Percentiles rank a stretch among this genome's conserved stretches.
Evolutionary conservation across 2,888 invertebrate genomes (phyloP).

Genomic region (Clistopyga incitator): DNA sequence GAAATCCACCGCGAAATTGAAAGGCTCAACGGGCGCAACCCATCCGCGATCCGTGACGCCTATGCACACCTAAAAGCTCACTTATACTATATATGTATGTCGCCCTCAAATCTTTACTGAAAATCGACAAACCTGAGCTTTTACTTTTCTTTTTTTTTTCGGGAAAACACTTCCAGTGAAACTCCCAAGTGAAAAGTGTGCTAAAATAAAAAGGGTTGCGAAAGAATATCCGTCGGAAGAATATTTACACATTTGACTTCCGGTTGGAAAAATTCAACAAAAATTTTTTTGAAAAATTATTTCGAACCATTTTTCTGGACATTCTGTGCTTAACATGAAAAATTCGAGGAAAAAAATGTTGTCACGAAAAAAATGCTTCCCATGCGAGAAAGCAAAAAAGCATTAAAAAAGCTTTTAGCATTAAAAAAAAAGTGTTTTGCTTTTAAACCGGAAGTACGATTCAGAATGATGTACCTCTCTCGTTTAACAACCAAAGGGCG

Average conservation of each 20-base stretch:
- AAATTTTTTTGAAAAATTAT: no score
- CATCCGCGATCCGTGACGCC: conserved; percentile 47
- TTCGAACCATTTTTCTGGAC: no score
- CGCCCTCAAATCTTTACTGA: conserved; percentile 41
- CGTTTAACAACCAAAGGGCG: not conserved
- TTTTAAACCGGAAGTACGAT: not conserved
- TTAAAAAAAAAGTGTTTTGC: not conserved
- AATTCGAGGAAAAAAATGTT: no score
- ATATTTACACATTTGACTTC: no score
- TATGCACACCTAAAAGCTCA: conserved; percentile 36
- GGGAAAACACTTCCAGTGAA: no score
- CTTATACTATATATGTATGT: not conserved
- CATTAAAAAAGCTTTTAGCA: not conserved
- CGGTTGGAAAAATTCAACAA: no score
- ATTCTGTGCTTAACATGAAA: no score
- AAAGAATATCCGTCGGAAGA: no score
- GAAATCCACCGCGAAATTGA: conserved; percentile 75
- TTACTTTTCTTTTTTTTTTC: not conserved
- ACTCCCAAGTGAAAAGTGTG: no score
- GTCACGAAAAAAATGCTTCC: no score
- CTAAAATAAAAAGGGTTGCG: no score
- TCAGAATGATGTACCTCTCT: not conserved
- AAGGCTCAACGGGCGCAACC: conserved; percentile 68
- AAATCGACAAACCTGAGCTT: conserved; percentile 1
- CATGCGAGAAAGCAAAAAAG: no score